Base-by-base conservation (phyloP, 2,888 invertebrate species). In the Lasius platythorax region DNA sequence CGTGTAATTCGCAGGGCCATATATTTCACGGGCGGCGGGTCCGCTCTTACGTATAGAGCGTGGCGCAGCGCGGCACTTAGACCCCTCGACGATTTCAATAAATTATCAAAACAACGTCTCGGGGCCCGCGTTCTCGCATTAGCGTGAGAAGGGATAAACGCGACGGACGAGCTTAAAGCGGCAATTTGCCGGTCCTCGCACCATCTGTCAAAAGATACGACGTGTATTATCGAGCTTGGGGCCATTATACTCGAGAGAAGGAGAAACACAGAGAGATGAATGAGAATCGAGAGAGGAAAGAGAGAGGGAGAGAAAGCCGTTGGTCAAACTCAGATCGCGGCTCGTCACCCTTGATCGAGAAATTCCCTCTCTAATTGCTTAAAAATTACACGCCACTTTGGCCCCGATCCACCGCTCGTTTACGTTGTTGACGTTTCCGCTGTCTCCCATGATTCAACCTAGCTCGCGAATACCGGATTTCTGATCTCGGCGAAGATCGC, bases 151-250 rank as follows among this genome's bases (percentile, higher is more conserved):
- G 85, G 84, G 76, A 76, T 74, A 76, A 82, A 75, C 76, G 81
- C 74, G 56, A 50, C 86, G 86, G 87, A 85, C 63, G 91, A 92
- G 91, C 91, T 92, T 92, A 88, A 89, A 92, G 88, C 87, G 88
- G 91, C 91, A 94, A 94, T 94, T 94, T 93, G 90, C 93, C 90
- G 82, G 88, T 92, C 92, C 87, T 91, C 91, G 89, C 86, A 91
- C 91, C 92, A 92, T 94, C 93, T 93, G 94, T 94, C 94, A 94
- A 93, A 93, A 93, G 90, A 84, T 86, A 83, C 72, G 78, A 70
- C 79, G 84, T 67, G 74, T 86, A 89, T 85, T 91, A 87, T 86
- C 86, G 87, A 66, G 67, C 73, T 74, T 30, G n/a, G 50, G 67
- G 75, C 79, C 90, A 87, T 90, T 87, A 90, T 82, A 74, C 66